Evolutionary conservation across 2,888 invertebrate species (phyloP).

Genomic region (Drosophila melanosoma): DNA sequence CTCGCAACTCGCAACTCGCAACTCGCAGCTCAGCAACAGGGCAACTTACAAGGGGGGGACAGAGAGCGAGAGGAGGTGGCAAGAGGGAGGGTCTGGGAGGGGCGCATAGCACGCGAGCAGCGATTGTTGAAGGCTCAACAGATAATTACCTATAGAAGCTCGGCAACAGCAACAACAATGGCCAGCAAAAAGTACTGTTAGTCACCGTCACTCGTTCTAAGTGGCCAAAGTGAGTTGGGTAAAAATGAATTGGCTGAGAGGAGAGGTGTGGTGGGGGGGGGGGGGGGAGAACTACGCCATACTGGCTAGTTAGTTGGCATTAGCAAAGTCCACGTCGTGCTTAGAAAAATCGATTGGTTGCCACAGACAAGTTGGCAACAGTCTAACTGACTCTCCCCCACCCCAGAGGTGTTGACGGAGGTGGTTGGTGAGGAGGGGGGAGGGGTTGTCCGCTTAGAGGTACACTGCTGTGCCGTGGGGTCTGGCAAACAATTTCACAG

Average conservation of each 20-base stretch:
- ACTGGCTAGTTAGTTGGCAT: conserved; percentile 58
- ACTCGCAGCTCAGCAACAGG: conserved; percentile 37
- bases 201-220: conserved; percentile 60
- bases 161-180: conserved; percentile 33
- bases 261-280: not conserved
- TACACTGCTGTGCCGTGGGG: conserved; percentile 23
- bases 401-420: not conserved
- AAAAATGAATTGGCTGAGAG: not conserved
- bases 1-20: conserved; percentile 38
- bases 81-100: not conserved
- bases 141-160: conserved; percentile 67
- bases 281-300: conserved; percentile 4
- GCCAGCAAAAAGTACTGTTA: conserved; percentile 70
- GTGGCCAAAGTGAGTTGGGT: conserved; percentile 38
- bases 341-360: conserved; percentile 58
- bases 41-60: not conserved
- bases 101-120: conserved; percentile 71
- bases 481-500: conserved; percentile 61
- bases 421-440: not conserved
- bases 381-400: not conserved
- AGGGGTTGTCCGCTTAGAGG: conserved; percentile 12
- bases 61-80: not conserved
- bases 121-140: conserved; percentile 74
- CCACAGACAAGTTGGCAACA: conserved; percentile 70
- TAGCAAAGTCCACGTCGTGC: conserved; percentile 53